Evolutionary conservation across 2,888 invertebrate genomes (phyloP).

Genomic region (Onthophagus sagittarius): DNA sequence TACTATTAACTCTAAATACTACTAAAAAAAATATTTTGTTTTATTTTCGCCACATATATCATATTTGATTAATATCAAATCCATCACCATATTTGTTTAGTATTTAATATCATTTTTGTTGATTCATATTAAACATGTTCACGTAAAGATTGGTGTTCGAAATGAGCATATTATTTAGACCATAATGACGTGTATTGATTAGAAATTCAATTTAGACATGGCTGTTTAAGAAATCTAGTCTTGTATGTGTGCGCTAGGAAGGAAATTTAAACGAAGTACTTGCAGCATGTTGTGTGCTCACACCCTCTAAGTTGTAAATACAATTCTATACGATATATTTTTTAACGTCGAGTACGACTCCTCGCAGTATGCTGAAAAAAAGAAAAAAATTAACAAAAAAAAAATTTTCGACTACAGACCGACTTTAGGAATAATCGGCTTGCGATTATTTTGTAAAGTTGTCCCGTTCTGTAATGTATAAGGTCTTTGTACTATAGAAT

Average conservation of each 20-base stretch:
- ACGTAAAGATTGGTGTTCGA: background rate
- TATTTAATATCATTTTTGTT: no score
- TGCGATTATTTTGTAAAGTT: background rate
- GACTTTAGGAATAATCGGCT: slow-evolving; percentile 2
- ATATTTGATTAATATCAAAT: no score
- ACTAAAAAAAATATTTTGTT: no score
- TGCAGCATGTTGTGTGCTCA: slow-evolving; percentile 18
- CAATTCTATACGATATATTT: background rate
- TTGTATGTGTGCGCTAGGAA: slow-evolving; percentile 36
- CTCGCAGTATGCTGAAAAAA: background rate
- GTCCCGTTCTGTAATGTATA: slow-evolving; percentile 2
- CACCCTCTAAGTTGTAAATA: slow-evolving; percentile 1
- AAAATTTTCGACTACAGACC: background rate
- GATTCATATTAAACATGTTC: background rate
- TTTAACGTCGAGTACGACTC: background rate
- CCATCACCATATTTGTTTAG: no score
- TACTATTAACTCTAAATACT: no score
- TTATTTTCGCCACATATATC: no score
- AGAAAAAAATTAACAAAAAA: no score
- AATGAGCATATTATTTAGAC: no score
- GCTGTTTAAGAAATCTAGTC: slow-evolving; percentile 48
- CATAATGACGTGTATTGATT: background rate
- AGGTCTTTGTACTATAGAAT: slow-evolving; percentile 12
- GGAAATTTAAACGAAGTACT: slow-evolving; percentile 8
- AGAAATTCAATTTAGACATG: slow-evolving; percentile 29